Conservation (phyloP, 2,113 vertebrate genomes). For the Vombatus ursinus region DNA sequence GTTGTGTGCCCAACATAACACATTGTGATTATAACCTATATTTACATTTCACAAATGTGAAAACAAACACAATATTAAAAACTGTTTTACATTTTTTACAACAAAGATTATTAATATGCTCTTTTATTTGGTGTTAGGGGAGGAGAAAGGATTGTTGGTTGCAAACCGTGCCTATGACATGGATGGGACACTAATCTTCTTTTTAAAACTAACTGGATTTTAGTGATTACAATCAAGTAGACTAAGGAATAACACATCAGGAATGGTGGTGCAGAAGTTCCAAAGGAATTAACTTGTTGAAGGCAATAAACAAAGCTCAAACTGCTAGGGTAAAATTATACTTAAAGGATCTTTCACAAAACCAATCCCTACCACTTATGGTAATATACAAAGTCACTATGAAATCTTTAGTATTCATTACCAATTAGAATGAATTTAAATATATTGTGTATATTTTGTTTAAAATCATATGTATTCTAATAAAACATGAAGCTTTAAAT, state of each 20-base stretch:
- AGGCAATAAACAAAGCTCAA: constrained; percentile 3
- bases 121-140: neutral
- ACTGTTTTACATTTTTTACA: neutral
- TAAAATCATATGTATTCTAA: neutral
- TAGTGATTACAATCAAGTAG: neutral
- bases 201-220: neutral
- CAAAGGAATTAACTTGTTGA: constrained; percentile 17
- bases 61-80: neutral
- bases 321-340: neutral
- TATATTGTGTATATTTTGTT: neutral
- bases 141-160: neutral
- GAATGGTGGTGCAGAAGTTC: neutral
- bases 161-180: neutral
- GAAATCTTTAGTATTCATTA: neutral
- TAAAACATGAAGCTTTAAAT: neutral
- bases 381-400: constrained; percentile 24
- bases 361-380: neutral
- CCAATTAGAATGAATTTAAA: neutral
- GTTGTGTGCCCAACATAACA: neutral
- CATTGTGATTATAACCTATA: neutral
- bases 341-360: neutral
- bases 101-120: neutral
- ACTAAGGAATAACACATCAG: neutral
- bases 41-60: neutral
- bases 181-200: neutral